Evolutionary conservation across 2,888 invertebrate genomes (phyloP).

Genomic region (Orthosia gothica): DNA sequence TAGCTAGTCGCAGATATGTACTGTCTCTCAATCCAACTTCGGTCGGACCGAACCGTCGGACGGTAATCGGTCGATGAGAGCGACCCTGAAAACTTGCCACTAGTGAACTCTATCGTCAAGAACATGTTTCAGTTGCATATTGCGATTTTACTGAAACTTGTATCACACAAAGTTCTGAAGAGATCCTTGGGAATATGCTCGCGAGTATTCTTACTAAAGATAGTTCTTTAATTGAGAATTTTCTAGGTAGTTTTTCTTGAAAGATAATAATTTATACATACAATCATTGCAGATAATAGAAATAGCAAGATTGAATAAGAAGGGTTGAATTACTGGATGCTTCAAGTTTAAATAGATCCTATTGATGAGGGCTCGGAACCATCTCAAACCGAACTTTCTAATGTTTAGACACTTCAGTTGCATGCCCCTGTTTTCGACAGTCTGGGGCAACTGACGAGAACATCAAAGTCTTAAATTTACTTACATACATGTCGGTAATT

Average conservation of each 20-base stretch:
- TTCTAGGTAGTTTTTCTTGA: background rate
- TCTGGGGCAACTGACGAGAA: background rate
- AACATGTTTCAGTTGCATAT: slow-evolving; percentile 13
- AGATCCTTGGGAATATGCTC: background rate
- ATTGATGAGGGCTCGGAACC: background rate
- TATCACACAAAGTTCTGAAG: background rate
- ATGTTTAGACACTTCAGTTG: slow-evolving; percentile 1
- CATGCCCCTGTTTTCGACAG: background rate
- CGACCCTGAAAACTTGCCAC: slow-evolving; percentile 9
- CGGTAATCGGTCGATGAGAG: background rate
- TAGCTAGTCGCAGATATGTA: background rate
- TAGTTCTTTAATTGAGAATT: background rate
- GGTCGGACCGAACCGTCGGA: too few relatives aligned
- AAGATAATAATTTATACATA: background rate
- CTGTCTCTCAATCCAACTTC: background rate
- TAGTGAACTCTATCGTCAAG: slow-evolving; percentile 15
- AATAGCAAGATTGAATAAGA: too few relatives aligned
- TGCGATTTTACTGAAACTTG: slow-evolving; percentile 7
- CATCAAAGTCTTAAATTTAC: background rate
- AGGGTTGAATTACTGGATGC: background rate
- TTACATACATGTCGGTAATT: background rate
- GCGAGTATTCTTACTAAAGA: background rate
- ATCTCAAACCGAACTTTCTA: background rate
- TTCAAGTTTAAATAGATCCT: background rate
- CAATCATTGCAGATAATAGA: too few relatives aligned